Percentiles rank a stretch among this genome's conserved stretches.
Evolutionary conservation across 2,888 invertebrate species (phyloP).

Genomic region (Furcula furcula): DNA sequence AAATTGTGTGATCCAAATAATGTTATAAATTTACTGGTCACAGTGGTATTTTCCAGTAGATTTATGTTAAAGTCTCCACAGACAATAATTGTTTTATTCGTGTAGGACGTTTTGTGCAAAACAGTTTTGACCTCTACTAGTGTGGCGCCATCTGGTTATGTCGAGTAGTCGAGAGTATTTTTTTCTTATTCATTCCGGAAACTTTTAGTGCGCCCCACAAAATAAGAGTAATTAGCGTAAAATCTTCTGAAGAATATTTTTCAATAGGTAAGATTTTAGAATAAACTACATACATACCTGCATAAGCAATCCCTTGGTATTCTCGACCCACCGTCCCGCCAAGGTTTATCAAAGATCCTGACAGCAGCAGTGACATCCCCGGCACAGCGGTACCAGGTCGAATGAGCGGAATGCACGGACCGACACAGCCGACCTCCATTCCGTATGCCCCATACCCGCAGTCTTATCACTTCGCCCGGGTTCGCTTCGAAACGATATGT

Average conservation of each 20-base stretch:
- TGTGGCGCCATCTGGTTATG: too few relatives aligned
- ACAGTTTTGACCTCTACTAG: too few relatives aligned
- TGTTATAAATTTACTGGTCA: too few relatives aligned
- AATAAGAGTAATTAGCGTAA: too few relatives aligned
- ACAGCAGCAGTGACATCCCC: constrained; percentile 87
- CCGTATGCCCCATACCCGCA: constrained; percentile 88
- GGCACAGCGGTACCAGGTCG: constrained; percentile 86
- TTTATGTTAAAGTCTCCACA: too few relatives aligned
- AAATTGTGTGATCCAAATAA: too few relatives aligned
- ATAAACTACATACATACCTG: constrained; percentile 64
- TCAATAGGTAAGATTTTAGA: background rate
- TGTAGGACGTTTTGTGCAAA: too few relatives aligned
- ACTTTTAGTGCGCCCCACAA: too few relatives aligned
- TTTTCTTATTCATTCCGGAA: too few relatives aligned
- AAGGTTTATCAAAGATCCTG: constrained; percentile 89
- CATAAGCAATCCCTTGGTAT: constrained; percentile 91
- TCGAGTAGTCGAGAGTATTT: too few relatives aligned
- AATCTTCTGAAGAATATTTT: background rate
- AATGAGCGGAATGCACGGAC: constrained; percentile 83
- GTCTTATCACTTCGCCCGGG: constrained; percentile 89
- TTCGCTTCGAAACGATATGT: constrained; percentile 93
- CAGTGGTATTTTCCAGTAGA: too few relatives aligned
- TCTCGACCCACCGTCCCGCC: constrained; percentile 81
- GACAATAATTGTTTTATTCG: too few relatives aligned
- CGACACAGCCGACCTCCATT: constrained; percentile 83